Conservation (phyloP, 2,797 vertebrate species). For the Apodemus agrarius region DNA sequence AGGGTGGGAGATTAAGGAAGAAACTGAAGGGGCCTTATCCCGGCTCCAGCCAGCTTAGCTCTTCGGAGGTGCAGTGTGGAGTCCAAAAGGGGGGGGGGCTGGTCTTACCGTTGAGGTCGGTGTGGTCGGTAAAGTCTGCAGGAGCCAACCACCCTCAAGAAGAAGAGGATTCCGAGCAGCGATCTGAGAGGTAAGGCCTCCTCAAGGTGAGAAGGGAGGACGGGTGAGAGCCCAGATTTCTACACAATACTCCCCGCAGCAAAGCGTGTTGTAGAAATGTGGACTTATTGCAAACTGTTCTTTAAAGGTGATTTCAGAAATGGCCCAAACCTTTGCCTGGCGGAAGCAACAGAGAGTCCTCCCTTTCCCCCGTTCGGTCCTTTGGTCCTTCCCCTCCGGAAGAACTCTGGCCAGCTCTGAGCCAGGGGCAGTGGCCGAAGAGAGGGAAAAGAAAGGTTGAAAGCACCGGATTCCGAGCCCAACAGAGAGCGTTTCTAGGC, state of each 20-base stretch:
- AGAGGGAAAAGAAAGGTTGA: not conserved
- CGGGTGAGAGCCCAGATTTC: not conserved
- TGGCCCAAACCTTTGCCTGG: not conserved
- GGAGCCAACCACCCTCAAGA: not conserved
- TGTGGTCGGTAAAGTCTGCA: too few relatives aligned
- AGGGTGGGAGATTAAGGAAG: not conserved
- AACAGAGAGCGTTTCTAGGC: not conserved
- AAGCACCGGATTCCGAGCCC: not conserved
- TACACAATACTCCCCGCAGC: not conserved
- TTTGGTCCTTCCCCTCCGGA: too few relatives aligned
- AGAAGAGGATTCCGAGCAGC: not conserved
- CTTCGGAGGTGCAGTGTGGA: not conserved
- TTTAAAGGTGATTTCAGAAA: slow-evolving; percentile 1
- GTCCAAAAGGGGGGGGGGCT: too few relatives aligned
- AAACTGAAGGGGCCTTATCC: not conserved
- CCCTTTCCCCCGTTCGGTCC: too few relatives aligned
- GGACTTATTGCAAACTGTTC: slow-evolving; percentile 11
- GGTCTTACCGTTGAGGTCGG: too few relatives aligned
- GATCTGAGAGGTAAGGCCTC: not conserved
- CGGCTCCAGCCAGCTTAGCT: not conserved
- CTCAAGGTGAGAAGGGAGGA: not conserved
- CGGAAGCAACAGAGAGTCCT: not conserved
- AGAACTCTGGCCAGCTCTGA: not conserved
- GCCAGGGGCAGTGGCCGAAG: not conserved
- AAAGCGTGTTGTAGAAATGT: not conserved